Evolutionary conservation across 2,888 invertebrate genomes (phyloP).

Genomic region (Rugalucina vietnamica): DNA sequence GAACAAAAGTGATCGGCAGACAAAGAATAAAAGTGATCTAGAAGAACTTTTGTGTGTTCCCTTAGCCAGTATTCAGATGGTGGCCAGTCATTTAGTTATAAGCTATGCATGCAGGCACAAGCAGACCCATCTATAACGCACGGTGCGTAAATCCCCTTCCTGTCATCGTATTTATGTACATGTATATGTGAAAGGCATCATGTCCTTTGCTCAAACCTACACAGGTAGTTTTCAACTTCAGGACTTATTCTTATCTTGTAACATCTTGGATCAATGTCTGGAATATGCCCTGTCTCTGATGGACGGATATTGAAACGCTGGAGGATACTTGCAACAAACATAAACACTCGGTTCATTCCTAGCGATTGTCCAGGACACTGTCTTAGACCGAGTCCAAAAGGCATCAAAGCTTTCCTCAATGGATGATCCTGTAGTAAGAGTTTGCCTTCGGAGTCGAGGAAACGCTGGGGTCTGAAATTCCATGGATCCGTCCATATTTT

Average conservation of each 20-base stretch:
- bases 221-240: neutral
- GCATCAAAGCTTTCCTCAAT: neutral
- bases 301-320: slow-evolving; percentile 5
- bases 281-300: neutral
- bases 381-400: slow-evolving; percentile 30
- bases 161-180: too few species aligned
- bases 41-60: too few species aligned
- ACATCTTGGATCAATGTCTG: neutral
- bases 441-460: neutral
- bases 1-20: too few species aligned
- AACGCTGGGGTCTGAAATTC: neutral
- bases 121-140: too few species aligned
- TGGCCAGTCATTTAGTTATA: too few species aligned
- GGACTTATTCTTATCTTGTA: neutral
- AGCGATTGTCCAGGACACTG: slow-evolving; percentile 38
- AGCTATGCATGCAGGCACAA: too few species aligned
- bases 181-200: too few species aligned
- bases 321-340: slow-evolving; percentile 17
- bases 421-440: neutral
- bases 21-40: too few species aligned
- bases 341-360: slow-evolving; percentile 26
- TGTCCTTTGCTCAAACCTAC: too few species aligned
- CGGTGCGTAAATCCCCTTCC: too few species aligned
- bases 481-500: neutral
- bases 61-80: too few species aligned